phyloP scores from a whole-genome alignment of 2,113 vertebrate species.

The Malurus alboscapulatus region DNA sequence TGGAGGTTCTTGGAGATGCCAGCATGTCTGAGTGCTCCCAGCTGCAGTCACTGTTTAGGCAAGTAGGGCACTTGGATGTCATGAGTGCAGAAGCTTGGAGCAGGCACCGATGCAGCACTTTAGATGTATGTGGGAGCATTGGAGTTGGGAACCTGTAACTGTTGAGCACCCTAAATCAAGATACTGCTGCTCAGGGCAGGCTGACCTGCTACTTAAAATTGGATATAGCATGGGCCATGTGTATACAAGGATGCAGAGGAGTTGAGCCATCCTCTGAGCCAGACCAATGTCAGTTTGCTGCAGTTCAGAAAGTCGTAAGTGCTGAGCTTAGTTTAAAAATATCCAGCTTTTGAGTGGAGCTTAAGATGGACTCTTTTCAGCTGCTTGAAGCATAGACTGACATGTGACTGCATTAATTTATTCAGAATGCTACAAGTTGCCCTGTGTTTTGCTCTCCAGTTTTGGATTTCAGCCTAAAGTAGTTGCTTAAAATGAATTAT shows the following conservation, averaged over 20 bases:
- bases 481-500: background rate
- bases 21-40: background rate
- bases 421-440: background rate
- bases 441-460: background rate
- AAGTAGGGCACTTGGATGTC: background rate
- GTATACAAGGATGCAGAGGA: background rate
- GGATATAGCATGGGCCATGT: background rate
- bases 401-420: background rate
- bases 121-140: fast-evolving
- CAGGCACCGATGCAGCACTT: background rate
- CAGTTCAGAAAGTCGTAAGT: background rate
- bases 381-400: background rate
- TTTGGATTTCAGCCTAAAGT: background rate
- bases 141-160: background rate
- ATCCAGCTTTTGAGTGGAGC: background rate
- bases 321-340: background rate
- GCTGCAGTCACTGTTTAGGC: background rate
- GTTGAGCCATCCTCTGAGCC: background rate
- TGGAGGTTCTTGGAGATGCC: background rate
- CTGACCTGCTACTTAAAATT: background rate
- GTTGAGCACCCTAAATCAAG: background rate
- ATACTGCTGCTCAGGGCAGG: background rate
- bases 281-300: background rate
- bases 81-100: fast-evolving
- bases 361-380: background rate